phyloP scores from a whole-genome alignment of 2,113 vertebrate species.

The rabbit (Oryctolagus cuniculus) region mOryCun1.1 NC_091433.1:32687501-32688000 shows the following conservation, averaged over 20 bases:
- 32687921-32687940: slow-evolving; percentile 88
- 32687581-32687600: not conserved
- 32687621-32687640: not conserved
- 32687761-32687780: slow-evolving; percentile 86
- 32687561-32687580: not conserved
- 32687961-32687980: slow-evolving; percentile 88
- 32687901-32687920: slow-evolving; percentile 87
- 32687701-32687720: slow-evolving; percentile 88
- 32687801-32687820: slow-evolving; percentile 88
- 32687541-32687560: no score
- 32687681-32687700: slow-evolving; percentile 19
- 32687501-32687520: no score
- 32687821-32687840: slow-evolving; percentile 97
- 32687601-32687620: not conserved
- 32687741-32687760: slow-evolving; percentile 90
- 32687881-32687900: slow-evolving; percentile 91
- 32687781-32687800: slow-evolving; percentile 88
- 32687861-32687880: slow-evolving; percentile 88
- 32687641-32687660: not conserved
- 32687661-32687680: not conserved
- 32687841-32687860: slow-evolving; percentile 95
- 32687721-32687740: slow-evolving; percentile 90
- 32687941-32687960: slow-evolving; percentile 88
- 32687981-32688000: slow-evolving; percentile 87
- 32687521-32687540: no score